Conservation (phyloP, 2,888 invertebrate species). For the Pimpla rufipes region DNA sequence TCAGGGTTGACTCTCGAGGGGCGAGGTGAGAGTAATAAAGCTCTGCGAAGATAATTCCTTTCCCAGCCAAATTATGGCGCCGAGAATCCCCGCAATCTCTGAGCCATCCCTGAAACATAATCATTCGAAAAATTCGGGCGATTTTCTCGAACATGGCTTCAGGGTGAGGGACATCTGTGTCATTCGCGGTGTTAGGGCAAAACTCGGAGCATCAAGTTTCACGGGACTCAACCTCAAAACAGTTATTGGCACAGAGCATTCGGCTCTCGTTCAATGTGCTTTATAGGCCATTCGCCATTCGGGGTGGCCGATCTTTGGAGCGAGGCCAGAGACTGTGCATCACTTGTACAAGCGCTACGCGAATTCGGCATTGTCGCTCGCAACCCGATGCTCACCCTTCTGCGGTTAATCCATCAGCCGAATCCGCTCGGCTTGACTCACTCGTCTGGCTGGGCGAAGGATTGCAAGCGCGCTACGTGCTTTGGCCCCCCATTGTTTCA, state of each 20-base stretch:
- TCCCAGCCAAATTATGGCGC: background rate
- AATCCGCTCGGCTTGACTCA: background rate
- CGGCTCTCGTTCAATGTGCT: background rate
- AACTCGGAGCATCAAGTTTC: background rate
- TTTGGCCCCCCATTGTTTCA: constrained; percentile 19
- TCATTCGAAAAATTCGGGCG: constrained; percentile 23
- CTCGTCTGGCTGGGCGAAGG: constrained; percentile 18
- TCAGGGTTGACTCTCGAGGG: constrained; percentile 13
- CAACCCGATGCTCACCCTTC: constrained; percentile 16
- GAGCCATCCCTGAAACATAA: background rate
- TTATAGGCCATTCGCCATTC: background rate
- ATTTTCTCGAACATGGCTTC: constrained; percentile 19
- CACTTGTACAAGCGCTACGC: background rate
- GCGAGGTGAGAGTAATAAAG: background rate
- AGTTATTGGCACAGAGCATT: background rate
- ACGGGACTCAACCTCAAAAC: background rate
- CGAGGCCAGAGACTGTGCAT: background rate
- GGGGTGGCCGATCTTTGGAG: background rate
- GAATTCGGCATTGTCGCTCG: constrained; percentile 10
- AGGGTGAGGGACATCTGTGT: background rate
- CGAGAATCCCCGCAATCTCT: background rate
- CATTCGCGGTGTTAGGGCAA: background rate
- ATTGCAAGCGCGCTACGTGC: constrained; percentile 11
- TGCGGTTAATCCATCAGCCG: constrained; percentile 39
- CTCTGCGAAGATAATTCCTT: background rate